These are phyloP conservation scores for Corbicula japonica DNA, from an alignment of 2,888 invertebrate species.

Conservation along the genomic window DNA sequence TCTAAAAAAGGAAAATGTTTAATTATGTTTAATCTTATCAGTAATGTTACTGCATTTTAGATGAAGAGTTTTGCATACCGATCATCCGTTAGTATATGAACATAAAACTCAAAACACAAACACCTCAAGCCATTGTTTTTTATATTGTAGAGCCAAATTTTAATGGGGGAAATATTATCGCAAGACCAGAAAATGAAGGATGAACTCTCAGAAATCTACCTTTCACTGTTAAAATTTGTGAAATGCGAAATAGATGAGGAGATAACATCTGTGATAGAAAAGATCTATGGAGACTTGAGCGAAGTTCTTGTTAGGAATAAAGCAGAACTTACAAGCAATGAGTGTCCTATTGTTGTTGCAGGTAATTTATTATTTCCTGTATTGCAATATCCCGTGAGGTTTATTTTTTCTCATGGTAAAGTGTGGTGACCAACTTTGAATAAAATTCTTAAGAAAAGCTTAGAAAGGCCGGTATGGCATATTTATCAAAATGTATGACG, in stretches of 20 bases:
- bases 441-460: too few relatives aligned
- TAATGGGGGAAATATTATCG: constrained; percentile 67
- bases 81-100: background rate
- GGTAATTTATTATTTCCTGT: constrained; percentile 61
- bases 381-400: too few relatives aligned
- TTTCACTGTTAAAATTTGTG: constrained; percentile 57
- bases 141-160: constrained; percentile 37
- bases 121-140: background rate
- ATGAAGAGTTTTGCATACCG: background rate
- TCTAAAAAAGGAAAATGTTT: background rate
- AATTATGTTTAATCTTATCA: background rate
- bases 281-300: constrained; percentile 55
- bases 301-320: constrained; percentile 37
- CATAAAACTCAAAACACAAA: background rate
- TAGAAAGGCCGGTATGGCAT: too few relatives aligned
- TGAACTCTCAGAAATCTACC: constrained; percentile 66
- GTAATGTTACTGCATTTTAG: background rate
- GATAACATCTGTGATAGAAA: constrained; percentile 48
- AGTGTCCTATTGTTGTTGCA: constrained; percentile 76
- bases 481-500: too few relatives aligned
- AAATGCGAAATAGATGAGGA: constrained; percentile 31
- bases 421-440: too few relatives aligned
- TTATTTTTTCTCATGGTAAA: too few relatives aligned
- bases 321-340: constrained; percentile 63
- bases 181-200: constrained; percentile 66